Base-by-base conservation (phyloP, 2,888 invertebrate genomes). In the Meliscaeva auricollis region DNA sequence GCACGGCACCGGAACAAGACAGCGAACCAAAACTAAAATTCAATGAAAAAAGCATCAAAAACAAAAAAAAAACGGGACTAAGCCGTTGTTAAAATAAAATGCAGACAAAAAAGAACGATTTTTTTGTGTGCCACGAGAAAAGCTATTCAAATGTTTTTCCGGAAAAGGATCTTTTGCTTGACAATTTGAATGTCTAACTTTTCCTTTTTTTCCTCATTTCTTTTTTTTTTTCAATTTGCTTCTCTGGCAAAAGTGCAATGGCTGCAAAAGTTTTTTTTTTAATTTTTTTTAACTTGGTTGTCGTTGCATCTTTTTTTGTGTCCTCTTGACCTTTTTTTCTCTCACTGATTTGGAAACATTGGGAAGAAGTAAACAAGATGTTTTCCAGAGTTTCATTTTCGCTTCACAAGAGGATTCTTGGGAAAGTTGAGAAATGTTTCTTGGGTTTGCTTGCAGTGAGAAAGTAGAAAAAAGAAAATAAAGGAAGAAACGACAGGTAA, bases 281-380 rank as follows among this genome's bases (percentile, higher is more conserved):
- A 35, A 26, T 79, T 75, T 50, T 58, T 77, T 70, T 72, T 13
- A 30, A 60, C 72, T 44, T 72, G 56, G 66, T 17, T 8, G 11
- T 9, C 15, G 17, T 58, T 44, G 46, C 66, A 66, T 44, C 17
- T 38, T 38, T 70, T 58, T 32, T 35, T 46, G 52, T 77, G 70
- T 72, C 56, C 20, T 69, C 41, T 60, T 64, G 26, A 41, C 48
- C 54, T 41, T 50, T 46, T 69, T 54, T 58, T 17, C 22, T 17
- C 35, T 38, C 11, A 3, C 11, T 17, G 15, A 41, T 64, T 32
- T 68, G 48, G 30, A 26, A 82, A 68, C 68, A 72, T 54, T 54
- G 22, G 52, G 72, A 76, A 72, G 84, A 80, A 76, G 76, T 80
- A 85, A 85, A 85, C 80, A 85, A 80, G 84, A 80, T 83, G 84